Evolutionary conservation across 2,113 vertebrate species (phyloP), one percentile per base, ranked within the genome.

Genomic region (Centropristis striata): DNA sequence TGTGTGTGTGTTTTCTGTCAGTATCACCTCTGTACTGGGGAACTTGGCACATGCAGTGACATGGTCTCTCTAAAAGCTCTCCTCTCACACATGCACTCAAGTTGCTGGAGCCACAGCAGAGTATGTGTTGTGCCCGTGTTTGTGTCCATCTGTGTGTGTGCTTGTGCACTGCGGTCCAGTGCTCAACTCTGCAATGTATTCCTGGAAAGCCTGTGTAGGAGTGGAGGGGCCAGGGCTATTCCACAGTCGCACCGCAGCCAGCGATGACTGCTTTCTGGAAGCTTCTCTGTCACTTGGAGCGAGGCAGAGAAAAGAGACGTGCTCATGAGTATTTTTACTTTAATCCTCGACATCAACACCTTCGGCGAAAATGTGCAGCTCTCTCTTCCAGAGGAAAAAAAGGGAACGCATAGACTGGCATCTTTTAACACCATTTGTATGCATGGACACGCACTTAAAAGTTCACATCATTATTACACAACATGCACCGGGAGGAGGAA

Each of bases 181-280:
- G 6, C 71, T 75, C 68, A 47, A 42, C 68, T 76, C 51, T 59
- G 47, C 73, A 54, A 21, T 69, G 85, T 92, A 79, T 90, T 92
- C 92, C 90, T 91, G 88, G 92, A 93, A 92, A 92, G 86, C 79
- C 60, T 80, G 54, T 79, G 82, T 23, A 59, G 69, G 71, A 78
- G 78, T 23, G 3, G 21, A 55, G 78, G 55, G 79, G 68, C 55
- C 61, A 50, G 64, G 57, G 71, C 71, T 74, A 16, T 36, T 80
- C 79, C 74, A 64, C 60, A 66, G 75, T 16, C 20, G 2, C 82
- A 60, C 50, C 10, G 0, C 65, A 79, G 71, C 71, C 76, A 82
- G 64, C 11, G 16, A 57, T 27, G 49, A 76, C 46, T 10, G 46
- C 53, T 71, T 87, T 85, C 71, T 86, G 75, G 83, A 84, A 80